Evolutionary conservation across 1,140 invertebrate species (phyloP).

Genomic region (Drosophila neocordata): DNA sequence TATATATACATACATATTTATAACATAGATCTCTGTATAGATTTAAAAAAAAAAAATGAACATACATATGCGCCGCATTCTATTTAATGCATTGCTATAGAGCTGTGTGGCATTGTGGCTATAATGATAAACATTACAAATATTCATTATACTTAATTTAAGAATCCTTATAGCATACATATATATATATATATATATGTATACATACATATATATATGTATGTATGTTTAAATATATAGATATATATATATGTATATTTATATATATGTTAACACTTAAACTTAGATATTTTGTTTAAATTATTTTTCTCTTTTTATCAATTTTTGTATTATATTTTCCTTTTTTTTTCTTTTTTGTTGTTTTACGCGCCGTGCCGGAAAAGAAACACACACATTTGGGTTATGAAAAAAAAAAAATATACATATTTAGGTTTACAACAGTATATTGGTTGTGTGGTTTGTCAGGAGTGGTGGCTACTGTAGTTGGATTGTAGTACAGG

Average conservation of each 20-base stretch:
- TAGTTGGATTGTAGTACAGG: conserved; percentile 39
- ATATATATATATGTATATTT: conserved; percentile 5
- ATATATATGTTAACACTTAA: conserved; percentile 54
- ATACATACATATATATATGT: conserved; percentile 1
- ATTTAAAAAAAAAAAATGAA: conserved; percentile 46
- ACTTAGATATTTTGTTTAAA: conserved; percentile 30
- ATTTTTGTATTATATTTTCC: conserved; percentile 23
- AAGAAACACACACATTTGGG: not conserved
- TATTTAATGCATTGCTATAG: conserved; percentile 40
- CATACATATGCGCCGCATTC: conserved; percentile 50
- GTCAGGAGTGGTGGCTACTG: conserved; percentile 16
- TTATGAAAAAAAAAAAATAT: conserved; percentile 23
- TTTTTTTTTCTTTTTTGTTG: not conserved
- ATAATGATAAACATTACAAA: conserved; percentile 38
- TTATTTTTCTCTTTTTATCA: conserved; percentile 2
- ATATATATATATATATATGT: not conserved
- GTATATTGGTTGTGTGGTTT: conserved; percentile 18
- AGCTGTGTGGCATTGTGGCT: conserved; percentile 58
- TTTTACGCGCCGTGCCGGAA: conserved; percentile 1
- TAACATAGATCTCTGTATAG: conserved; percentile 5
- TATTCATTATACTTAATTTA: conserved; percentile 18
- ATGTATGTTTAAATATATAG: conserved; percentile 24
- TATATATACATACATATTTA: conserved; percentile 41
- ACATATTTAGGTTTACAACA: not conserved
- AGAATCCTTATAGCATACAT: not conserved